Percentiles rank a stretch among this genome's conserved stretches.
These are phyloP conservation scores for Trisateles emortualis DNA, from an alignment of 2,888 invertebrate genomes.

Conservation along the genomic window DNA sequence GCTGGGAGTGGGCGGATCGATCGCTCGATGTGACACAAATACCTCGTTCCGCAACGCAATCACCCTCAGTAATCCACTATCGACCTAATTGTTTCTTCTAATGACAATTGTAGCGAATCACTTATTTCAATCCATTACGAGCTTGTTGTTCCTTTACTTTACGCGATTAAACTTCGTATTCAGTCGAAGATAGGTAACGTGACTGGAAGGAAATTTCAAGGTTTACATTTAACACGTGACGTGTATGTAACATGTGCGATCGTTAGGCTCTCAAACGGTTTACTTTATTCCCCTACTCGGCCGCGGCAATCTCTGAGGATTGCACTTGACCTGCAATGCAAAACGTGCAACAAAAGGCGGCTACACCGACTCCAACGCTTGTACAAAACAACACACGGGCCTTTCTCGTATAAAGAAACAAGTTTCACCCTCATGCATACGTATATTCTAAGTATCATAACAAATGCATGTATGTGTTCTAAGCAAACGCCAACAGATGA, in stretches of 20 bases:
- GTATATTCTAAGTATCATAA: slow-evolving; percentile 34
- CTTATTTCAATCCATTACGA: slow-evolving; percentile 67
- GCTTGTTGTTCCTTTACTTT: slow-evolving; percentile 56
- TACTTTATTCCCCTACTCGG: slow-evolving; percentile 54
- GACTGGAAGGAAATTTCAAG: not conserved
- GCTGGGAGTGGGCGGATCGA: slow-evolving; percentile 79
- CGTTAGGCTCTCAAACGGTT: slow-evolving; percentile 49
- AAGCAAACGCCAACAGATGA: slow-evolving; percentile 41
- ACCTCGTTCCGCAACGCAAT: slow-evolving; percentile 77
- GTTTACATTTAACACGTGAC: not conserved
- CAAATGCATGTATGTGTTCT: slow-evolving; percentile 38
- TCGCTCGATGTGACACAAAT: slow-evolving; percentile 79
- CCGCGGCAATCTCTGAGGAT: slow-evolving; percentile 69
- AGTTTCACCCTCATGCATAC: slow-evolving; percentile 21
- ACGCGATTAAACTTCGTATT: slow-evolving; percentile 37
- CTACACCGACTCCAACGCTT: slow-evolving; percentile 47
- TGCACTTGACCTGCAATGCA: slow-evolving; percentile 77
- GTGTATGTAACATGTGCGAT: slow-evolving; percentile 15
- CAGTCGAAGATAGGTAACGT: slow-evolving; percentile 4
- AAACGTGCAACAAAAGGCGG: slow-evolving; percentile 70
- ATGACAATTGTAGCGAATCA: slow-evolving; percentile 71
- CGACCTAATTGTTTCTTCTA: slow-evolving; percentile 82
- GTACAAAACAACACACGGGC: slow-evolving; percentile 51
- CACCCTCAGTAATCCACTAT: slow-evolving; percentile 78
- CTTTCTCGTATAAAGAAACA: slow-evolving; percentile 45